These are phyloP conservation scores for Lichenostomus cassidix DNA, from an alignment of 2,113 vertebrate genomes.

Conservation along the genomic window DNA sequence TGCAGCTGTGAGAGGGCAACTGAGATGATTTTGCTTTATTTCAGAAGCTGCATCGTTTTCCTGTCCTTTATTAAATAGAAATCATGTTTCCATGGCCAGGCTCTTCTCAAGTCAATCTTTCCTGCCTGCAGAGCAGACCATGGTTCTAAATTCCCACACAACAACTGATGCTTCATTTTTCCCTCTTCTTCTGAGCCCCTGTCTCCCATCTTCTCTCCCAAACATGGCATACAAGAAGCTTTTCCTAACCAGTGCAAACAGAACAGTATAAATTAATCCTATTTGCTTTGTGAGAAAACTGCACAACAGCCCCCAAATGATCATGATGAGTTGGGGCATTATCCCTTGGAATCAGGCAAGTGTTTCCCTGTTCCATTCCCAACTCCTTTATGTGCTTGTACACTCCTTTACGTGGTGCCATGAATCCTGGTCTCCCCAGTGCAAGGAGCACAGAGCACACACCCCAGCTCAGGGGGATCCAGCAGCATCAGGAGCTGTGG, in stretches of 20 bases:
- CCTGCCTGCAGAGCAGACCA: not conserved
- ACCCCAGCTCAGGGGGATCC: fast-evolving
- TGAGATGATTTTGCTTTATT: not conserved
- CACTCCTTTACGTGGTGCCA: fast-evolving
- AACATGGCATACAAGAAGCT: not conserved
- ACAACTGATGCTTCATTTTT: not conserved
- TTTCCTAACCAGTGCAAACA: not conserved
- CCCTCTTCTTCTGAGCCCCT: not conserved
- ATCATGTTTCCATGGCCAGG: not conserved
- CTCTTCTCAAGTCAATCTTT: not conserved
- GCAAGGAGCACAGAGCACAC: not conserved
- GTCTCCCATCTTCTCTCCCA: not conserved
- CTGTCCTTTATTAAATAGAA: not conserved
- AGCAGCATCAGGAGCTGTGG: not conserved
- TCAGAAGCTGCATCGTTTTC: not conserved
- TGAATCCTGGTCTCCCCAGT: not conserved
- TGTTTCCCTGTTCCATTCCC: not conserved
- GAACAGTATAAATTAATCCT: not conserved
- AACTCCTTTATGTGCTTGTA: fast-evolving
- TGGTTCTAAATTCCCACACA: not conserved
- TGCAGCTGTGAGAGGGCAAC: slow-evolving; percentile 26
- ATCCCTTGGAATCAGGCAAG: not conserved
- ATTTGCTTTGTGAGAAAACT: not conserved
- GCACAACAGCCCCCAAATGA: not conserved
- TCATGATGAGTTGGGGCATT: fast-evolving